Conservation (phyloP, 2,888 invertebrate genomes). For the Margaritifera margaritifera region DNA sequence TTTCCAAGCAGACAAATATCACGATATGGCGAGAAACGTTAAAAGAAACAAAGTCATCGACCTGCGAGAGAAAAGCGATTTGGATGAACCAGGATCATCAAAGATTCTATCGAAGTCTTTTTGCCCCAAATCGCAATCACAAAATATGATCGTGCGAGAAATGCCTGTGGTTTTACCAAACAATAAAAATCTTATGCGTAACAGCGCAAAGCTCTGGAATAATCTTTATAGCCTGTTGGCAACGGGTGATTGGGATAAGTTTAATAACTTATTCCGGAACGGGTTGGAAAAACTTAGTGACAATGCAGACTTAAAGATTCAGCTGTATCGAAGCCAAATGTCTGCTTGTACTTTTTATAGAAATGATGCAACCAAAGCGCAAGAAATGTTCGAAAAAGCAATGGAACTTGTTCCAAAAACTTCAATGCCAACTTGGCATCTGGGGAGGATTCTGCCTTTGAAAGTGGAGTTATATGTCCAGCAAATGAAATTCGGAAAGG, state of each 20-base stretch:
- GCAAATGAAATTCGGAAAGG: constrained; percentile 3
- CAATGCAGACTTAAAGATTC: constrained; percentile 2
- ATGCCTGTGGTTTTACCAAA: not conserved
- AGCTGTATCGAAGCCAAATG: constrained; percentile 8
- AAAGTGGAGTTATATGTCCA: constrained; percentile 3
- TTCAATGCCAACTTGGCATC: constrained; percentile 10
- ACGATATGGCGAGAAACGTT: too few species aligned
- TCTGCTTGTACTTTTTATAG: constrained; percentile 11
- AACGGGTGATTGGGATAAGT: constrained; percentile 9
- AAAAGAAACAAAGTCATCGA: too few species aligned
- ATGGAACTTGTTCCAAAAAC: constrained; percentile 6
- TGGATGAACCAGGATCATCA: too few species aligned
- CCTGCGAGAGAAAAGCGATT: too few species aligned
- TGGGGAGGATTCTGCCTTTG: constrained; percentile 7
- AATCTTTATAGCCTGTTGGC: constrained; percentile 2
- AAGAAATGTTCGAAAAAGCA: constrained; percentile 5
- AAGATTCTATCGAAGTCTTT: too few species aligned
- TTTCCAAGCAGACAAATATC: too few species aligned
- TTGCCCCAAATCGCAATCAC: too few species aligned
- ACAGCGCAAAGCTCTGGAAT: constrained; percentile 9
- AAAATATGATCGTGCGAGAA: not conserved
- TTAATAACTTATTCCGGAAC: not conserved
- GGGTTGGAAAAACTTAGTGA: constrained; percentile 3
- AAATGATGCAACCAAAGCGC: constrained; percentile 5
- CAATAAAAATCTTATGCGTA: constrained; percentile 3